phyloP scores from a whole-genome alignment of 2,113 vertebrate genomes.

The Malaclemys terrapin region DNA sequence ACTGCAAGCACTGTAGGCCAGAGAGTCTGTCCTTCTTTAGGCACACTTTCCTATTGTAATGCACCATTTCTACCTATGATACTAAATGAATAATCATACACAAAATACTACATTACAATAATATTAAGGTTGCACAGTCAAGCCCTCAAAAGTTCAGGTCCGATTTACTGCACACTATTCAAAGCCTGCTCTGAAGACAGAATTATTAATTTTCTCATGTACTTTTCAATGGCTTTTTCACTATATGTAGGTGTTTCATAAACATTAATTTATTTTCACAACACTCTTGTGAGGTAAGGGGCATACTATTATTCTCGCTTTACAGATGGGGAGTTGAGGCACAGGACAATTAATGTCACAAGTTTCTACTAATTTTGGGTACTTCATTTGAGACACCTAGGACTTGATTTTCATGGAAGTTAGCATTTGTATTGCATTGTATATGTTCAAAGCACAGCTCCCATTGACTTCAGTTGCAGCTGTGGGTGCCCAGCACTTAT shows the following conservation, averaged over 20 bases:
- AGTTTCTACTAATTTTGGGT: neutral
- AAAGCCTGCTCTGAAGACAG: constrained; percentile 33
- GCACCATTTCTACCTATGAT: neutral
- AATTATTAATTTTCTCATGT: neutral
- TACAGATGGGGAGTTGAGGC: constrained; percentile 69
- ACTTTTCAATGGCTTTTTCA: constrained; percentile 49
- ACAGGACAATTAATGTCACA: constrained; percentile 65
- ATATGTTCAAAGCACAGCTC: constrained; percentile 27
- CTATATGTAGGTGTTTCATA: constrained; percentile 26
- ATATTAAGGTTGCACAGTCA: neutral
- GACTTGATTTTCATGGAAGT: constrained; percentile 34
- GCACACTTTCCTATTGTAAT: neutral
- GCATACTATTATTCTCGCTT: constrained; percentile 53
- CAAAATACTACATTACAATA: neutral
- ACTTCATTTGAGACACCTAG: constrained; percentile 44
- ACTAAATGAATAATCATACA: neutral
- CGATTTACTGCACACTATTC: neutral
- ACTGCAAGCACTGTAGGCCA: neutral
- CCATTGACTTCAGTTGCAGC: neutral
- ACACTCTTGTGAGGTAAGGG: constrained; percentile 7
- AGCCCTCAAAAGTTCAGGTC: neutral
- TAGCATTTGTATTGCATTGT: neutral
- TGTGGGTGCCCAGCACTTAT: neutral
- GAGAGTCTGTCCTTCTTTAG: neutral
- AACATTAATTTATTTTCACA: constrained; percentile 10